Evolutionary conservation across 2,797 vertebrate genomes (phyloP).

Genomic region (Periparus ater): DNA sequence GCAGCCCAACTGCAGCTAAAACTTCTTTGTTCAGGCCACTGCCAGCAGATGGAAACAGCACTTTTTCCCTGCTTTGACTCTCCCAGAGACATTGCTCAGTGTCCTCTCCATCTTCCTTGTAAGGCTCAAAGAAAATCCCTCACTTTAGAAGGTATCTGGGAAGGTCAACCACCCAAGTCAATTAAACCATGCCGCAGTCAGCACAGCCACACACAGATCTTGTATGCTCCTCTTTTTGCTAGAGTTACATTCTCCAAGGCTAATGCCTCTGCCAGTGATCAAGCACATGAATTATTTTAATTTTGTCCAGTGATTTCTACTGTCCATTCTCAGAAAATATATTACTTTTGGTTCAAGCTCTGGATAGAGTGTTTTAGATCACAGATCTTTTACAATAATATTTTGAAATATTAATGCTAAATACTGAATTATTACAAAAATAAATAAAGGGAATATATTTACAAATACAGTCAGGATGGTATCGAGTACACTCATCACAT

Average conservation of each 20-base stretch:
- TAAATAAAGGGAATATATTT: not conserved
- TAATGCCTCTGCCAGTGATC: not conserved
- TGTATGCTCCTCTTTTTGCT: not conserved
- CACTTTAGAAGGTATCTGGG: not conserved
- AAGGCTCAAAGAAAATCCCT: not conserved
- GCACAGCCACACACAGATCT: not conserved
- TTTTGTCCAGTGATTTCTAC: slow-evolving; percentile 38
- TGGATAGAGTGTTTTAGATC: not conserved
- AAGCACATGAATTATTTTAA: not conserved
- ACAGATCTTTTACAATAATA: not conserved
- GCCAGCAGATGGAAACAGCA: not conserved
- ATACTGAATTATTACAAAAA: not conserved
- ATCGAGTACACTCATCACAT: not conserved
- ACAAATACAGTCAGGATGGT: not conserved
- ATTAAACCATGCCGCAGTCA: not conserved
- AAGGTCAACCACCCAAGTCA: not conserved
- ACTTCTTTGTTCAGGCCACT: not conserved
- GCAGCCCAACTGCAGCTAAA: not conserved
- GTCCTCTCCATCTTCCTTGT: not conserved
- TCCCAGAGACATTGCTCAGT: not conserved
- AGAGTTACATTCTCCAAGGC: slow-evolving; percentile 17
- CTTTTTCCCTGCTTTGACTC: not conserved
- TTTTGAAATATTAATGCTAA: not conserved
- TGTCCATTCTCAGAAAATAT: slow-evolving; percentile 13
- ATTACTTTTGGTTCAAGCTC: not conserved